Conservation (phyloP, 2,113 vertebrate genomes). For the Atrichornis clamosus region DNA sequence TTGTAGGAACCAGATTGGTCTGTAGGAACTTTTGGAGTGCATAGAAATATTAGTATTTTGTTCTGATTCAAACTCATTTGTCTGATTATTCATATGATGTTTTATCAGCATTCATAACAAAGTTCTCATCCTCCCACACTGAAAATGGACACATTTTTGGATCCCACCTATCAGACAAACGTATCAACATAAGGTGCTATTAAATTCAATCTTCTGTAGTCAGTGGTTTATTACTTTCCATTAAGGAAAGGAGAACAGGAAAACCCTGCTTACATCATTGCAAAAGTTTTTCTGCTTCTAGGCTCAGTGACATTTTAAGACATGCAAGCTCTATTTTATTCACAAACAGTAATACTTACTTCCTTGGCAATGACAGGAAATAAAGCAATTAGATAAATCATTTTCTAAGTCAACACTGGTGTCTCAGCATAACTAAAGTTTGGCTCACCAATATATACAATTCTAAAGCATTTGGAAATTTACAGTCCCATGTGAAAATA, state of each 20-base stretch:
- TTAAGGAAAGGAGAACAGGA: conserved; percentile 2
- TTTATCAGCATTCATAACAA: neutral
- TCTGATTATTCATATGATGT: neutral
- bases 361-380: conserved; percentile 57
- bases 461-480: conserved; percentile 39
- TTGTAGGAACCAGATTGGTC: neutral
- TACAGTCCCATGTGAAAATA: conserved; percentile 51
- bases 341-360: conserved; percentile 41
- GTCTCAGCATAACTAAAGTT: conserved; percentile 36
- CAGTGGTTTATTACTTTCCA: neutral
- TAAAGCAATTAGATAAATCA: conserved; percentile 62
- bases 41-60: neutral
- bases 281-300: neutral
- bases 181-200: neutral
- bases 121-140: neutral
- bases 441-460: conserved; percentile 26
- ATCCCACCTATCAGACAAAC: neutral
- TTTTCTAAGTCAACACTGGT: conserved; percentile 59
- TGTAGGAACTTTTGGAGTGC: neutral
- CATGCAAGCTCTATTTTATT: conserved; percentile 6
- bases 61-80: neutral
- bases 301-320: conserved; percentile 31
- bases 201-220: neutral
- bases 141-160: neutral
- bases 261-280: neutral